These are phyloP conservation scores for Mamestra brassicae DNA, from an alignment of 2,888 invertebrate species.

Conservation along the genomic window DNA sequence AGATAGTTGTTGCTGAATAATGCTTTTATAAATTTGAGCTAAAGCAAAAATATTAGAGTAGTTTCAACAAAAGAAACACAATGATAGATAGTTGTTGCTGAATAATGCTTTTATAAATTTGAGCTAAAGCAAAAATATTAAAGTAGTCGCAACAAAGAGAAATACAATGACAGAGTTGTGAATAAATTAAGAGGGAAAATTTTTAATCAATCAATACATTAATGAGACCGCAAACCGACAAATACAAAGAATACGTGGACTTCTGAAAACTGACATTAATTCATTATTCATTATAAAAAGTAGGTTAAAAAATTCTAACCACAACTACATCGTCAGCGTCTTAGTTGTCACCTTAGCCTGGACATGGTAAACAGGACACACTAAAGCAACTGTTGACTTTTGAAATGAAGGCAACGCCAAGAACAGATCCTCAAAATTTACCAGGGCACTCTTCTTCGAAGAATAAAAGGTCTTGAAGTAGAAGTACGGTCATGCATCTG, in stretches of 20 bases:
- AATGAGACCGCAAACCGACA: constrained; percentile 28
- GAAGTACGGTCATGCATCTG: not conserved
- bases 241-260: constrained; percentile 15
- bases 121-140: not conserved
- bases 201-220: not conserved
- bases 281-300: not conserved
- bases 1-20: too few species aligned
- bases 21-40: too few species aligned
- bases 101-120: too few species aligned
- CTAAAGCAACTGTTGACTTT: not conserved
- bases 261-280: constrained; percentile 22
- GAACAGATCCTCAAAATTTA: not conserved
- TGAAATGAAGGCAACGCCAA: not conserved
- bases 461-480: not conserved
- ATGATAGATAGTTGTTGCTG: too few species aligned
- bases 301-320: not conserved
- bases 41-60: not conserved
- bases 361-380: not conserved
- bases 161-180: not conserved
- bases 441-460: too few species aligned
- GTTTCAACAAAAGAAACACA: not conserved
- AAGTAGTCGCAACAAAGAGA: not conserved
- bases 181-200: not conserved
- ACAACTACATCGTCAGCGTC: not conserved
- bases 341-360: not conserved